Evolutionary conservation across 2,113 vertebrate genomes (phyloP).

Genomic region (Rynchops niger): DNA sequence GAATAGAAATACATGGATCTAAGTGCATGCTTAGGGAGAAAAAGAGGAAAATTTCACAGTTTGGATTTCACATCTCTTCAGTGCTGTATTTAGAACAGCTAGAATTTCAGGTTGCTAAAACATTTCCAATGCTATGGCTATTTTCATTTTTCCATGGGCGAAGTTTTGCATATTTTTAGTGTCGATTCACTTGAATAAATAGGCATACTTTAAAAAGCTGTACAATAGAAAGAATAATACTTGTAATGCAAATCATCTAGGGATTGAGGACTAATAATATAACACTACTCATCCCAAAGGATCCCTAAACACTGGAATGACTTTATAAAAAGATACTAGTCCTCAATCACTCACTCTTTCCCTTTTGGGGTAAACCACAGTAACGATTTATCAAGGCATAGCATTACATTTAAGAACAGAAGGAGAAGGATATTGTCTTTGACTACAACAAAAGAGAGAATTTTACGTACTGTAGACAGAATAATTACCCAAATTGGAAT

Average conservation of each 20-base stretch:
- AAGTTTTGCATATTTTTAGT: conserved; percentile 38
- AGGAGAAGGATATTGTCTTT: conserved; percentile 49
- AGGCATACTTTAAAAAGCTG: neutral
- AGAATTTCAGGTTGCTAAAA: conserved; percentile 47
- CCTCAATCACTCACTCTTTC: conserved; percentile 30
- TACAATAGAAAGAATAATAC: conserved; percentile 8
- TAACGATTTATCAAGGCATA: conserved; percentile 49
- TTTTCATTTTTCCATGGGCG: conserved; percentile 10
- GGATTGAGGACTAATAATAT: conserved; percentile 51
- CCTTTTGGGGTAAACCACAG: conserved; percentile 38
- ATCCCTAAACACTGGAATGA: conserved; percentile 27
- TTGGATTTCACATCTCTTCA: neutral
- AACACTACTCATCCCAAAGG: conserved; percentile 39
- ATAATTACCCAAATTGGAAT: conserved; percentile 69
- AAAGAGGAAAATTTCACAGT: neutral
- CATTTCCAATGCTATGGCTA: conserved; percentile 32
- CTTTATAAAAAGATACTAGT: conserved; percentile 49
- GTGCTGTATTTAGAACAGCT: conserved; percentile 33
- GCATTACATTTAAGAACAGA: conserved; percentile 44
- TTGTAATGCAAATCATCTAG: conserved; percentile 21
- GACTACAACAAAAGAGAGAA: conserved; percentile 50
- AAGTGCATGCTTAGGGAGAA: neutral
- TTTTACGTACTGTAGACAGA: conserved; percentile 62
- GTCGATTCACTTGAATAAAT: conserved; percentile 45
- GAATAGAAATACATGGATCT: neutral